Evolutionary conservation across 2,797 vertebrate species (phyloP).

Genomic region (Protonibea diacanthus): DNA sequence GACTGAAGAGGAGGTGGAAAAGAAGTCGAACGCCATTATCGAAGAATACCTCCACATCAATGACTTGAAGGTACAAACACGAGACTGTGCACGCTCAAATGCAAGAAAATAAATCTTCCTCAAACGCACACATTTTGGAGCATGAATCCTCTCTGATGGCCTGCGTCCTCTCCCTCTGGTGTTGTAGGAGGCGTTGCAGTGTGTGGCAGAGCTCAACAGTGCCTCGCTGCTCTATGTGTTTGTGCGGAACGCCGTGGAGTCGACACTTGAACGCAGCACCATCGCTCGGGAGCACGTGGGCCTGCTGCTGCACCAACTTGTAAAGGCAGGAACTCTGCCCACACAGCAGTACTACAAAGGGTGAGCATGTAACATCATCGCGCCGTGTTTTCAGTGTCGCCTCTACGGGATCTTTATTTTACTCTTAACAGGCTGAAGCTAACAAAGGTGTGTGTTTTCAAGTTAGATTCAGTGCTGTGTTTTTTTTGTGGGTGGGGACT

Average conservation of each 20-base stretch:
- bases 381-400: background rate
- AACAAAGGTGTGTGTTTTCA: background rate
- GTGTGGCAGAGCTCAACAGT: constrained; percentile 93
- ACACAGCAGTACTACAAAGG: constrained; percentile 95
- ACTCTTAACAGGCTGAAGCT: background rate
- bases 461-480: constrained; percentile 1
- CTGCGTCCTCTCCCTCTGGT: background rate
- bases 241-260: constrained; percentile 92
- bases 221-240: constrained; percentile 92
- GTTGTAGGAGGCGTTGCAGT: constrained; percentile 94
- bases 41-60: constrained; percentile 98
- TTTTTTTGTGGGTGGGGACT: background rate
- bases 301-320: constrained; percentile 90
- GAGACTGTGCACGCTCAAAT: too few relatives aligned
- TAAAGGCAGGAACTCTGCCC: constrained; percentile 87
- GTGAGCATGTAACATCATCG: constrained; percentile 77
- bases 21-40: constrained; percentile 94
- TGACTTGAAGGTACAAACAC: constrained; percentile 91
- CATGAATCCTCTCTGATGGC: background rate
- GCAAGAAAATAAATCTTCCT: background rate
- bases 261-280: constrained; percentile 95
- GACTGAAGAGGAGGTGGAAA: constrained; percentile 94
- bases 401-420: background rate
- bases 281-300: constrained; percentile 94
- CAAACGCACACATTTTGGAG: background rate